Evolutionary conservation across 2,888 invertebrate species (phyloP), one percentile per base, ranked within the genome.

Genomic region (Ophioninae sp.): DNA sequence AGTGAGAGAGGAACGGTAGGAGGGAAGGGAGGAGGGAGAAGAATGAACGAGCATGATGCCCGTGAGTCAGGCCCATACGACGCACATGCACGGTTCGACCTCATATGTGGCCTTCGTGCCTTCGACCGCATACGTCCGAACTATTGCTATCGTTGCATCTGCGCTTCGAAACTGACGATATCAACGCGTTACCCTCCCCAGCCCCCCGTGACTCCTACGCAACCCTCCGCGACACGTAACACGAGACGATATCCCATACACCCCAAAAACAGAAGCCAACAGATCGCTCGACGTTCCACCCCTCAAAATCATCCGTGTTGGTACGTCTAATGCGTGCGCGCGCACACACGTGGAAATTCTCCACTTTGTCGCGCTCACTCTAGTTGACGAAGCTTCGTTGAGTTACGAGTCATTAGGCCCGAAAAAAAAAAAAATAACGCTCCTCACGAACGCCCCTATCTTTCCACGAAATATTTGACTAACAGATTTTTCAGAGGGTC

Each of bases 21-120:
- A 44, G 39, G 39, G 22, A 44, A 20, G 59, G 79, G 73, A 61
- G 68, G 68, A 73, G 73, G 61, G 58, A 74, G 51, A 63, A 44
- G 30, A 56, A 81, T 51, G 77, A 77, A 77, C 64, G 88, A 90
- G 90, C 89, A 88, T 87, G 90, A 91, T 90, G 89, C 79, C 79
- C 90, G 91, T 91, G 92, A 92, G 91, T 92, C 91, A 90, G 91
- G 88, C 90, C 91, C 89, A 91, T 91, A 89, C 91, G 90, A 91
- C 88, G 89, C 90, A 39, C 65, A 68, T 64, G 77, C 89, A 88
- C 87, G 85, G 85, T 87, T 85, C 85, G 83, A 90, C 87, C 91
- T 91, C 91, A 90, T 91, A 91, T 91, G 90, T 88, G 90, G 88
- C 90, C 90, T 90, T 88, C 88, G 86, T 83, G 85, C 88, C 87